These are phyloP conservation scores for Tholera decimalis DNA, from an alignment of 2,888 invertebrate species.

Conservation along the genomic window DNA sequence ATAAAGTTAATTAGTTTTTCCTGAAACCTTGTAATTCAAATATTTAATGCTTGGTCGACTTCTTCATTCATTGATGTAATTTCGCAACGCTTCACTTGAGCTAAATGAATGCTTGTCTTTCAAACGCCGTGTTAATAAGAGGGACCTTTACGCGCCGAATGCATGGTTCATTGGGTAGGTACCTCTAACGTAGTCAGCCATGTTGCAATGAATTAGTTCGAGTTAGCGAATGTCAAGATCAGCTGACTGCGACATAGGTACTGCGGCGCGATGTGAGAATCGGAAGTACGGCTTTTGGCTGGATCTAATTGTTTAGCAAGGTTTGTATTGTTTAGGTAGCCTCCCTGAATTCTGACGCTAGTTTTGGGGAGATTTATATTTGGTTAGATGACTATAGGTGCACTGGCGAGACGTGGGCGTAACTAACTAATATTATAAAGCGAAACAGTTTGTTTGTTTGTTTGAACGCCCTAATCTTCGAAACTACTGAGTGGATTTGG, in stretches of 20 bases:
- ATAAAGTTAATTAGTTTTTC: not conserved
- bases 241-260: conserved; percentile 55
- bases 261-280: conserved; percentile 35
- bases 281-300: conserved; percentile 49
- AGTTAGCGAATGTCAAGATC: conserved; percentile 75
- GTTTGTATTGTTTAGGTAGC: conserved; percentile 37
- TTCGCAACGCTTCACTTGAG: conserved; percentile 65
- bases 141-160: conserved; percentile 72
- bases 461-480: too few species aligned
- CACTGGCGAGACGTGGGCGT: not conserved
- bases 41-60: conserved; percentile 19
- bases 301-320: conserved; percentile 45
- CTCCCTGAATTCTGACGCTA: conserved; percentile 13
- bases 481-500: too few species aligned
- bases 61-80: conserved; percentile 51
- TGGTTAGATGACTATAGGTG: not conserved
- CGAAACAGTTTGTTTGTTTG: too few species aligned
- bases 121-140: conserved; percentile 76
- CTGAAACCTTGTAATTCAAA: conserved; percentile 51
- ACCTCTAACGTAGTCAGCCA: conserved; percentile 19
- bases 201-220: conserved; percentile 74
- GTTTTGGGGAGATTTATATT: not conserved
- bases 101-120: conserved; percentile 59
- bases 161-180: conserved; percentile 72
- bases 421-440: too few species aligned